Evolutionary conservation across 2,113 vertebrate genomes (phyloP), one percentile per base, ranked within the genome.

Genomic region (Panthera leo): DNA sequence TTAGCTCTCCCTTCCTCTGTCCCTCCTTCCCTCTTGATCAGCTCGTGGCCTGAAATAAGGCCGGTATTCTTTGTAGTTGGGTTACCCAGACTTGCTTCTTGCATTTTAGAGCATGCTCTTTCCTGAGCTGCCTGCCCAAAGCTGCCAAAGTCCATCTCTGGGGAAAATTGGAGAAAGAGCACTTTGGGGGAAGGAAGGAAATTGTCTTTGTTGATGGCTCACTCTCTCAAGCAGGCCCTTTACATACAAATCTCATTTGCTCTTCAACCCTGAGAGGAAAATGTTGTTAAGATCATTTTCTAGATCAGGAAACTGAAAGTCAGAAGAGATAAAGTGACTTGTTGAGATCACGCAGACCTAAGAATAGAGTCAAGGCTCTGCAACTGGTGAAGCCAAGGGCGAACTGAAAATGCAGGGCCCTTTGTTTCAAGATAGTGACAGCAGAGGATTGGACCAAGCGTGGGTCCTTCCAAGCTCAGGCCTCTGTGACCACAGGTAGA

Each of bases 191-290:
- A 51, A 51, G 27, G 42, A 53, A 78, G 68, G 61, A 78, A 55
- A 25, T 3, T 4, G 9, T 68, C n/a, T 73, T 7, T 31, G 21
- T 36, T 55, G 63, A 42, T 3, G 12, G 31, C 39, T n/a, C 9
- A 34, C 12, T 68, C 34, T 23, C 11, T 48, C 15, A 29, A 63
- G 21, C 39, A 76, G 51, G 12, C 13, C 21, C 31, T 93, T 84
- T 82, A 61, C 12, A 15, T 14, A 4, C 21, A 76, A 19, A 89
- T 36, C n/a, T 48, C 73, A 29, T 70, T 85, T 36, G 16, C 14
- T 89, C n/a, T 89, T 96, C 82, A 96, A 79, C 53, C 19, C 45
- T 55, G 39, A 92, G 48, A 91, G 12, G 76, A 82, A 82, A 70
- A 89, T 36, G 16, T 19, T 84, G 23, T 48, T 82, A 68, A 53